phyloP scores from a whole-genome alignment of 2,888 invertebrate species.

The Biston stratarius region DNA sequence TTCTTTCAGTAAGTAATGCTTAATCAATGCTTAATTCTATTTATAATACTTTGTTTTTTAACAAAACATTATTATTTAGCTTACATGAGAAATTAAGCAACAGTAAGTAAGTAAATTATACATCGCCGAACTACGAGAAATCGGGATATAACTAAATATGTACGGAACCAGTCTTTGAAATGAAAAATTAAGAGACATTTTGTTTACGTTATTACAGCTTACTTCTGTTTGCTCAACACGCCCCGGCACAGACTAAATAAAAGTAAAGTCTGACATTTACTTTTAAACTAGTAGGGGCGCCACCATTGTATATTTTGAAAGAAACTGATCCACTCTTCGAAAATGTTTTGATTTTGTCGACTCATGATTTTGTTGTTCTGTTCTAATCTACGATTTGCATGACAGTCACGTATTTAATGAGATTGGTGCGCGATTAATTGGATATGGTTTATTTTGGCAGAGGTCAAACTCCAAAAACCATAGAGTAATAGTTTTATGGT shows the following conservation, averaged over 20 bases:
- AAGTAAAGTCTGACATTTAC: neutral
- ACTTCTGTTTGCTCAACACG: constrained; percentile 19
- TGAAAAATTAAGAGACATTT: constrained; percentile 16
- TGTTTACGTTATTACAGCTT: constrained; percentile 6
- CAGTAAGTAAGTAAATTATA: too few species aligned
- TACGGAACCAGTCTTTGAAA: constrained; percentile 19
- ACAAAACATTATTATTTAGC: too few species aligned
- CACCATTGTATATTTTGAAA: neutral
- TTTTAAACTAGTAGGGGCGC: neutral
- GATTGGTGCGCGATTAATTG: constrained; percentile 24
- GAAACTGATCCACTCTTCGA: neutral
- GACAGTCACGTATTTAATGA: constrained; percentile 25
- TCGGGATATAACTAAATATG: too few species aligned
- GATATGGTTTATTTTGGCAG: constrained; percentile 19
- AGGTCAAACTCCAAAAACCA: constrained; percentile 16
- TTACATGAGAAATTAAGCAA: neutral
- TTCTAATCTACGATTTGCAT: constrained; percentile 16
- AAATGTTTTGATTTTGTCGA: neutral
- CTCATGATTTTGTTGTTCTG: too few species aligned
- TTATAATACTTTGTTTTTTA: too few species aligned
- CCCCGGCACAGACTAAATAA: constrained; percentile 1
- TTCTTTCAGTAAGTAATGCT: too few species aligned
- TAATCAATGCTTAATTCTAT: too few species aligned
- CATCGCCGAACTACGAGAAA: too few species aligned
- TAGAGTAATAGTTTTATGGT: neutral